Conservation (phyloP, 2,888 invertebrate genomes). For the Scelioninae gen. 2 region DNA sequence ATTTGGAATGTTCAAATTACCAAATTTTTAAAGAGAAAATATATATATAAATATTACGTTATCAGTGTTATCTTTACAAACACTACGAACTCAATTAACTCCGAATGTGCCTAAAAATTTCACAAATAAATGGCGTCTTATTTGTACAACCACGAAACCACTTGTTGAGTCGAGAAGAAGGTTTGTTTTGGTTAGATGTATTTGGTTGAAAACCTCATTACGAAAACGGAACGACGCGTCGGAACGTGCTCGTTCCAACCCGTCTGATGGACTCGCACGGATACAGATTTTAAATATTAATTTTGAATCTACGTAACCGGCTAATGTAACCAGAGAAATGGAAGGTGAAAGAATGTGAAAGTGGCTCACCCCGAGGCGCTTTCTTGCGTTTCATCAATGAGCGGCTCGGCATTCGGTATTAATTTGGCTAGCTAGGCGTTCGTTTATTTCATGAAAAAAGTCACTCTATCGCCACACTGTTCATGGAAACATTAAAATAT, state of each 20-base stretch:
- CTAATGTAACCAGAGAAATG: conserved; percentile 59
- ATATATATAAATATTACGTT: no score
- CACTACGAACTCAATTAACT: no score
- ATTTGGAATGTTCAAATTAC: no score
- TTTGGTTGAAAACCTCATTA: conserved; percentile 6
- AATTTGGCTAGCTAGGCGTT: conserved; percentile 44
- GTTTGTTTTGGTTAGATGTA: conserved; percentile 29
- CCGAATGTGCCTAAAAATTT: no score
- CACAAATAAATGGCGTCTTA: neutral
- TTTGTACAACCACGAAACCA: conserved; percentile 23
- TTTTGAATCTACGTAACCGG: conserved; percentile 58
- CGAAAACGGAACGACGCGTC: conserved; percentile 22
- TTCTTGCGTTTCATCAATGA: conserved; percentile 62
- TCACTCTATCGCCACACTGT: no score
- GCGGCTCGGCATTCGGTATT: conserved; percentile 44
- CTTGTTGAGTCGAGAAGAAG: neutral
- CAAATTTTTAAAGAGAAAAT: no score
- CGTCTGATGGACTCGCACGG: conserved; percentile 17
- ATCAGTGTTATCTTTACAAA: no score
- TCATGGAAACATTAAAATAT: no score
- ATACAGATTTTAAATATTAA: conserved; percentile 55
- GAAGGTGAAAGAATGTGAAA: conserved; percentile 70
- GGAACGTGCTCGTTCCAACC: no score
- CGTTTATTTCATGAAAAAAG: conserved; percentile 45
- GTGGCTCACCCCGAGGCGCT: conserved; percentile 68